phyloP scores from a whole-genome alignment of 2,888 invertebrate genomes.

The Seladonia tumulorum region DNA sequence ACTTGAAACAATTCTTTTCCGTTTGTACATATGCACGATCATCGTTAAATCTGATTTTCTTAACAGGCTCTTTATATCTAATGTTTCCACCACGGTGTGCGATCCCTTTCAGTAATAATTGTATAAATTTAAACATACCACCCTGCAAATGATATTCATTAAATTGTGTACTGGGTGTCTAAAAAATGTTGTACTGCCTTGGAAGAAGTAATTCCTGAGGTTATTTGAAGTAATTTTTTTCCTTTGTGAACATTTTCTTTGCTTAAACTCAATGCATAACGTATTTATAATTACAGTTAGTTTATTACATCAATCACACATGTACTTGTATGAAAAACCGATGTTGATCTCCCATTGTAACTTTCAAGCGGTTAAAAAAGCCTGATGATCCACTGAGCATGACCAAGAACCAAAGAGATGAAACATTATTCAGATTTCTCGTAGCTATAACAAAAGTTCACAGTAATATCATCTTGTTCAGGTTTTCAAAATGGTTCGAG shows the following conservation, averaged over 20 bases:
- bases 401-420: slow-evolving; percentile 74
- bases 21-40: slow-evolving; percentile 69
- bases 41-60: slow-evolving; percentile 68
- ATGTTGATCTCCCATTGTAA: slow-evolving; percentile 64
- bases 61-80: slow-evolving; percentile 62
- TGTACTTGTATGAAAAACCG: slow-evolving; percentile 72
- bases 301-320: background rate
- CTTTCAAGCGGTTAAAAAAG: slow-evolving; percentile 69
- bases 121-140: slow-evolving; percentile 65
- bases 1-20: slow-evolving; percentile 66
- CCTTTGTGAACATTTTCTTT: no score
- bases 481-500: no score
- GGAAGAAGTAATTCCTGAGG: no score
- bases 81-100: slow-evolving; percentile 57
- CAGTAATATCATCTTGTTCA: no score
- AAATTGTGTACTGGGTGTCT: background rate
- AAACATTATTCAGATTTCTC: slow-evolving; percentile 66
- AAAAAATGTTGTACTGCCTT: no score
- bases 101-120: slow-evolving; percentile 60
- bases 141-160: slow-evolving; percentile 45
- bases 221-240: no score
- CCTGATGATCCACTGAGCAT: slow-evolving; percentile 74
- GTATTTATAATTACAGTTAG: background rate
- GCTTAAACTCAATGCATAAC: no score
- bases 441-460: slow-evolving; percentile 49